A percentile compares a stretch with the other conserved stretches of the same genome.
Evolutionary conservation across 2,113 vertebrate genomes (phyloP).

Genomic region (Gavialis gangeticus): DNA sequence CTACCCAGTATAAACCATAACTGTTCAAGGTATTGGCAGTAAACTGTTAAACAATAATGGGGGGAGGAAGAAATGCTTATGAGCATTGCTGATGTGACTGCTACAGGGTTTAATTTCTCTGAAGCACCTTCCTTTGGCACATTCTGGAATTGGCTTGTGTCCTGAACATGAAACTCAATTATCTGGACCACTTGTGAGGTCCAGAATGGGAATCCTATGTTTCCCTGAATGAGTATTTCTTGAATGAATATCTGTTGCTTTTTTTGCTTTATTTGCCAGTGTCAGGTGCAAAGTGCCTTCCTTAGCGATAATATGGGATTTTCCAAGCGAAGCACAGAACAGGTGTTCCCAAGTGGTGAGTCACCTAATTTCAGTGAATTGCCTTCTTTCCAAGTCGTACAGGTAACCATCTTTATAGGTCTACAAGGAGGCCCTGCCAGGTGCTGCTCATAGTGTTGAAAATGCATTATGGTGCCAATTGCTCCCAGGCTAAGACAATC

Average conservation of each 20-base stretch:
- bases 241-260: too few species aligned
- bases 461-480: background rate
- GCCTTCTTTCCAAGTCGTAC: conserved; percentile 22
- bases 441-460: background rate
- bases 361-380: conserved; percentile 70
- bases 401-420: conserved; percentile 37
- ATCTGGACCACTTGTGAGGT: background rate
- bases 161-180: background rate
- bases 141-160: background rate
- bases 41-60: background rate
- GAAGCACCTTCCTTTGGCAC: background rate
- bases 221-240: background rate
- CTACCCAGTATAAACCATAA: background rate
- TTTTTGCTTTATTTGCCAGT: background rate
- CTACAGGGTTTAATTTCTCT: background rate
- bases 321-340: conserved; percentile 26
- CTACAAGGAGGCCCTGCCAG: conserved; percentile 37
- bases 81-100: background rate
- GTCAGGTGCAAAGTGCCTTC: background rate
- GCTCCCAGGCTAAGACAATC: background rate
- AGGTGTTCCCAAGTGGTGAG: conserved; percentile 37
- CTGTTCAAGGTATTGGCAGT: background rate
- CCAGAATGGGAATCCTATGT: background rate
- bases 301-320: background rate
- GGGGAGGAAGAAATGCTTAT: background rate